Percentiles rank a stretch among this genome's conserved stretches.
phyloP scores from a whole-genome alignment of 2,113 vertebrate genomes.

The Turdus rufiventris region DNA sequence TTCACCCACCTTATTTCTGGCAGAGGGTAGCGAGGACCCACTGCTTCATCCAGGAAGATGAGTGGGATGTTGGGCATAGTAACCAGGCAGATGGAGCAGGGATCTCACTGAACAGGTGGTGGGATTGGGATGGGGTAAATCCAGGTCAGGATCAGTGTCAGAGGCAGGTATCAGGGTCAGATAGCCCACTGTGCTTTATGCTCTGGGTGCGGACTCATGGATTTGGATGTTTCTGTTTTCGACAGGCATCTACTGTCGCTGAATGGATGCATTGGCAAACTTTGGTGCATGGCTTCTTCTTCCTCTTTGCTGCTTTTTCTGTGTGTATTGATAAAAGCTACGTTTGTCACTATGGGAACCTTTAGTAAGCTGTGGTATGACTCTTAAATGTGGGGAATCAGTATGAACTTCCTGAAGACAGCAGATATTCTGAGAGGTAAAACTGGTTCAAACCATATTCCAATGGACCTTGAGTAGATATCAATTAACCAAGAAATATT shows the following conservation, averaged over 20 bases:
- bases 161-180: neutral
- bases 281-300: neutral
- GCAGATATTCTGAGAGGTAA: neutral
- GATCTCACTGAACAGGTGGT: neutral
- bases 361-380: neutral
- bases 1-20: neutral
- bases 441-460: neutral
- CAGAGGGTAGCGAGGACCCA: fast-evolving
- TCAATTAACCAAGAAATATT: neutral
- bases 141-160: neutral
- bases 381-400: neutral
- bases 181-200: neutral
- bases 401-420: neutral
- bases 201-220: neutral
- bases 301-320: neutral
- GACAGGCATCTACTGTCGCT: neutral
- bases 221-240: neutral
- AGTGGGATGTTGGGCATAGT: fast-evolving
- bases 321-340: neutral
- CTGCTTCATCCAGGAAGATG: neutral
- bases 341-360: neutral
- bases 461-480: neutral
- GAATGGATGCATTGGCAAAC: neutral
- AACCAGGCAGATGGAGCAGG: neutral
- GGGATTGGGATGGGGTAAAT: fast-evolving